Percentiles rank a stretch among this genome's conserved stretches.
phyloP scores from a whole-genome alignment of 2,113 vertebrate genomes.

The Cephalophus harveyi region DNA sequence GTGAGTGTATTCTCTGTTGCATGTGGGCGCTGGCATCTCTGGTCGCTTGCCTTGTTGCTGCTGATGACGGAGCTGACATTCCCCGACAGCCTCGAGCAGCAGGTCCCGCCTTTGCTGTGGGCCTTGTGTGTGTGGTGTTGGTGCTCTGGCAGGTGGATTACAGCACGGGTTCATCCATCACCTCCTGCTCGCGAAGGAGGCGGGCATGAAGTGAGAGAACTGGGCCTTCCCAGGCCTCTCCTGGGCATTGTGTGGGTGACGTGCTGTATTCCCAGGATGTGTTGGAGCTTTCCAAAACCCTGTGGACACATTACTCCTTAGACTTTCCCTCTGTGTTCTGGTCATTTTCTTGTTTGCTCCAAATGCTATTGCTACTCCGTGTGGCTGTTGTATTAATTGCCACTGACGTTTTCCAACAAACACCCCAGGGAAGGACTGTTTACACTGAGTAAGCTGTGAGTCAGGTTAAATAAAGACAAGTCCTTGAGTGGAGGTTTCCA shows the following conservation, averaged over 20 bases:
- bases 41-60: not conserved
- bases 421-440: not conserved
- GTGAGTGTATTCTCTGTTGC: not conserved
- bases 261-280: not conserved
- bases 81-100: not conserved
- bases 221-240: not conserved
- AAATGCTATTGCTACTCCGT: not conserved
- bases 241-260: not conserved
- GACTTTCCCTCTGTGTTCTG: not conserved
- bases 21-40: not conserved
- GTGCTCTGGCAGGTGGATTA: not conserved
- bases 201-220: not conserved
- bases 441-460: not conserved
- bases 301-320: not conserved
- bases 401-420: not conserved
- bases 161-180: rapidly evolving
- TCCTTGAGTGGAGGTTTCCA: not conserved
- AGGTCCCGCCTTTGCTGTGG: not conserved
- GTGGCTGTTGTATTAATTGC: not conserved
- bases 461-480: not conserved
- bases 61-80: not conserved
- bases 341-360: not conserved
- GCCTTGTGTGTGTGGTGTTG: not conserved
- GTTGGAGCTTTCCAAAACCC: not conserved
- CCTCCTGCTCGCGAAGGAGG: not conserved